phyloP scores from a whole-genome alignment of 2,797 vertebrate genomes.

The Nyctibius grandis region DNA sequence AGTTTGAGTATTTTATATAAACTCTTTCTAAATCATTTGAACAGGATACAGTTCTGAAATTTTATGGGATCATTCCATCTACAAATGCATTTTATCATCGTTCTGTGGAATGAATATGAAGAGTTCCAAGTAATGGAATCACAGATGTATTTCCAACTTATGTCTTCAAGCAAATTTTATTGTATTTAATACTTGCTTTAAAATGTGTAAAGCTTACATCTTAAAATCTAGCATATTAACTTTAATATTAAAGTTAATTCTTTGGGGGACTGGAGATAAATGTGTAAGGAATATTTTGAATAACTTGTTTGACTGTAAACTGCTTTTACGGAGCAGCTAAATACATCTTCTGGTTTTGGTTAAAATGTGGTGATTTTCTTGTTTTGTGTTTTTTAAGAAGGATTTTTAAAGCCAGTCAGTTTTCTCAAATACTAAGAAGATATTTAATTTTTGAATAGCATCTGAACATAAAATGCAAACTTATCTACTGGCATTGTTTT shows the following conservation, averaged over 20 bases:
- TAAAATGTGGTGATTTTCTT: neutral
- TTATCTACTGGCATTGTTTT: neutral
- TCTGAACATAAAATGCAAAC: neutral
- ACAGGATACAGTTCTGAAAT: neutral
- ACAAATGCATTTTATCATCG: neutral
- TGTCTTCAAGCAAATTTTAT: neutral
- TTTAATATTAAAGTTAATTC: neutral
- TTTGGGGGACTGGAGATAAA: neutral
- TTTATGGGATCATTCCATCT: neutral
- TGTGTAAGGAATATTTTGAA: neutral
- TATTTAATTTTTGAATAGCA: neutral
- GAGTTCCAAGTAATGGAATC: neutral
- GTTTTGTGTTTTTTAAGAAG: neutral
- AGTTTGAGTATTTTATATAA: neutral
- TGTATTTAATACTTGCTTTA: neutral
- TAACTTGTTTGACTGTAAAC: neutral
- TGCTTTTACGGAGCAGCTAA: neutral
- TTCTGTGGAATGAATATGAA: neutral
- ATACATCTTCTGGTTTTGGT: neutral
- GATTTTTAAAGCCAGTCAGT: neutral
- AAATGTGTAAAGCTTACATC: neutral
- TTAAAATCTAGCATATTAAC: neutral
- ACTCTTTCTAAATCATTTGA: neutral
- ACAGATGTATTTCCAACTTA: neutral
- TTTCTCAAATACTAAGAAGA: neutral